Evolutionary conservation across 1,140 invertebrate genomes (phyloP).

Genomic region (Drosophila chauvacae): DNA sequence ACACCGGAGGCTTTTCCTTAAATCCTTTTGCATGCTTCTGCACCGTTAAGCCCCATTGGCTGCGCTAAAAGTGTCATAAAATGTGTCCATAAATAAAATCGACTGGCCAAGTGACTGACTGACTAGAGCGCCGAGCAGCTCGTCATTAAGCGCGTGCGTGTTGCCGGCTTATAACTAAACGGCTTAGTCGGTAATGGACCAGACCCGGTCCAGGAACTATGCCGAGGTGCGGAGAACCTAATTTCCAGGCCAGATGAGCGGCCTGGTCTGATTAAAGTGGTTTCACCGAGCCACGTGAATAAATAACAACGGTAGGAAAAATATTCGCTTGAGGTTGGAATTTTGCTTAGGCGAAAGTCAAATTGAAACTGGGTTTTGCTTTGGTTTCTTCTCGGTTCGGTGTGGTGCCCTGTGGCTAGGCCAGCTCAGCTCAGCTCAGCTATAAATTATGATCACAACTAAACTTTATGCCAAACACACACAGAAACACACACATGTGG

Average conservation of each 20-base stretch:
- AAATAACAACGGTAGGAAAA: slow-evolving; percentile 65
- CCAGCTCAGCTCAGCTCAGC: slow-evolving; percentile 21
- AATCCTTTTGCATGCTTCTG: slow-evolving; percentile 45
- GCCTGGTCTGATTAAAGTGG: slow-evolving; percentile 71
- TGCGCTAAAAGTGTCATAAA: slow-evolving; percentile 67
- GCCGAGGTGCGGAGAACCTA: slow-evolving; percentile 49
- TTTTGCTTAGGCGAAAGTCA: slow-evolving; percentile 56
- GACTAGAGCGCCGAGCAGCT: slow-evolving; percentile 14
- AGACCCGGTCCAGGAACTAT: background rate
- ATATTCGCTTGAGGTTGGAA: slow-evolving; percentile 48
- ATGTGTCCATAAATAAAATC: slow-evolving; percentile 70
- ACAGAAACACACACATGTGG: slow-evolving; percentile 56
- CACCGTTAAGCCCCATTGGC: slow-evolving; percentile 42
- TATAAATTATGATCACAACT: slow-evolving; percentile 79
- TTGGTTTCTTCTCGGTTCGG: background rate
- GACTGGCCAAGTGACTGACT: slow-evolving; percentile 42
- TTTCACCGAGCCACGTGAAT: slow-evolving; percentile 71
- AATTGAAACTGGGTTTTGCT: slow-evolving; percentile 62
- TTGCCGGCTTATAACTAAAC: slow-evolving; percentile 70
- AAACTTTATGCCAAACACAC: slow-evolving; percentile 59
- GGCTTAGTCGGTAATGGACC: slow-evolving; percentile 47
- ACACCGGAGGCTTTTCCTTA: slow-evolving; percentile 17
- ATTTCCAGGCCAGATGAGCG: slow-evolving; percentile 63
- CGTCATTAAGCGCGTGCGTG: slow-evolving; percentile 69
- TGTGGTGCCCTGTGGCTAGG: slow-evolving; percentile 5